Percentiles rank a stretch among this genome's conserved stretches.
Evolutionary conservation across 2,888 invertebrate species (phyloP).

Genomic region (Nephrotoma guestfalica): DNA sequence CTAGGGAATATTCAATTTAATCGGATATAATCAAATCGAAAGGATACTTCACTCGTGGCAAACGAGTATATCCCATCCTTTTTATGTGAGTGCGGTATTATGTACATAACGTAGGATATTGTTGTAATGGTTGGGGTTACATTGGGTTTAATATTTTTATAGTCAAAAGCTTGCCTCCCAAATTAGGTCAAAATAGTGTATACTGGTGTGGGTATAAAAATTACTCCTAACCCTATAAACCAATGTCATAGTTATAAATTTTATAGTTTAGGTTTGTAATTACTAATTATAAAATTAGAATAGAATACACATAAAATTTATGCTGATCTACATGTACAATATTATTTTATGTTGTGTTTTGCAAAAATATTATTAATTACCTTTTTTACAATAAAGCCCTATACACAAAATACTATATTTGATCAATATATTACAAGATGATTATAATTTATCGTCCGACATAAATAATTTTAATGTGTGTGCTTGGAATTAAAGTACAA

Average conservation of each 20-base stretch:
- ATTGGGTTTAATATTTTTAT: neutral
- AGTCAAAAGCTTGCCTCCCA: neutral
- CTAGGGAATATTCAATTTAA: neutral
- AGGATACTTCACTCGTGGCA: neutral
- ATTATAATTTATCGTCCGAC: neutral
- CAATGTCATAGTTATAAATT: neutral
- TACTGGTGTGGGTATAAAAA: neutral
- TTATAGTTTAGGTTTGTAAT: neutral
- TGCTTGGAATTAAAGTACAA: neutral
- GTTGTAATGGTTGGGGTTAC: neutral
- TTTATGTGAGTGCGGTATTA: neutral
- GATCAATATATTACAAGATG: neutral
- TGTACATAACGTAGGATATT: neutral
- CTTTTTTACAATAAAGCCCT: neutral
- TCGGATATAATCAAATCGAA: neutral
- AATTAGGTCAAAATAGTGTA: neutral
- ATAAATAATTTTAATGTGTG: neutral
- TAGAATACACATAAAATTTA: neutral
- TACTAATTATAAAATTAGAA: neutral
- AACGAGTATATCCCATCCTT: too few species aligned
- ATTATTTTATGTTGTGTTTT: neutral
- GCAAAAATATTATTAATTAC: neutral
- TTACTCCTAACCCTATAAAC: neutral
- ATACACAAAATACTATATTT: neutral
- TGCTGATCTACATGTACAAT: neutral